Conservation (phyloP, 2,888 invertebrate genomes). For the Thymelicus lineola region DNA sequence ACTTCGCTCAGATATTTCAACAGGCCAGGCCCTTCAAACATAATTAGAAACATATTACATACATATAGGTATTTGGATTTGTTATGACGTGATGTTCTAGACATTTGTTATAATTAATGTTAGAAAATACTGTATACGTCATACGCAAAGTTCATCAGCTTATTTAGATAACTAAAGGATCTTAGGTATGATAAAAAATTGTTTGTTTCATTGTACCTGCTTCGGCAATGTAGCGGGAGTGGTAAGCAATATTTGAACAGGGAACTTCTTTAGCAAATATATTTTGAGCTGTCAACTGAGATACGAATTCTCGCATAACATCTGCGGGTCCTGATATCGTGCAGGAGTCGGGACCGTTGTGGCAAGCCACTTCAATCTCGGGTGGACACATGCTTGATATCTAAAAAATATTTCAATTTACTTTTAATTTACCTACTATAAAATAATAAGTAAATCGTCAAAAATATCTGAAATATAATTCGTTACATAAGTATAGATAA, state of each 20-base stretch:
- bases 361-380: conserved; percentile 90
- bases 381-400: conserved; percentile 65
- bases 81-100: too few relatives aligned
- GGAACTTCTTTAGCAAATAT: conserved; percentile 49
- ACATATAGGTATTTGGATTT: too few relatives aligned
- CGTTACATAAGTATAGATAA: background rate
- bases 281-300: conserved; percentile 61
- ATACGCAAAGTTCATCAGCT: too few relatives aligned
- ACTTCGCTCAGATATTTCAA: conserved; percentile 83
- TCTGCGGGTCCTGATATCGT: conserved; percentile 91
- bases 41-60: background rate
- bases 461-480: too few relatives aligned
- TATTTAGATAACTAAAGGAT: too few relatives aligned
- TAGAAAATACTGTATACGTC: too few relatives aligned
- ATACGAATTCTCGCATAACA: conserved; percentile 85
- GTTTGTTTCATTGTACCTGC: conserved; percentile 68
- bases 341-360: conserved; percentile 91
- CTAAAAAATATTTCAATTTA: background rate
- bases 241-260: conserved; percentile 95
- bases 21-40: conserved; percentile 1
- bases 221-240: conserved; percentile 91
- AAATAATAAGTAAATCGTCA: too few relatives aligned
- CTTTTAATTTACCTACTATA: too few relatives aligned
- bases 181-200: too few relatives aligned
- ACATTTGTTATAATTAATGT: too few relatives aligned